Evolutionary conservation across 2,797 vertebrate species (phyloP).

Genomic region (Fistularia commersonii): DNA sequence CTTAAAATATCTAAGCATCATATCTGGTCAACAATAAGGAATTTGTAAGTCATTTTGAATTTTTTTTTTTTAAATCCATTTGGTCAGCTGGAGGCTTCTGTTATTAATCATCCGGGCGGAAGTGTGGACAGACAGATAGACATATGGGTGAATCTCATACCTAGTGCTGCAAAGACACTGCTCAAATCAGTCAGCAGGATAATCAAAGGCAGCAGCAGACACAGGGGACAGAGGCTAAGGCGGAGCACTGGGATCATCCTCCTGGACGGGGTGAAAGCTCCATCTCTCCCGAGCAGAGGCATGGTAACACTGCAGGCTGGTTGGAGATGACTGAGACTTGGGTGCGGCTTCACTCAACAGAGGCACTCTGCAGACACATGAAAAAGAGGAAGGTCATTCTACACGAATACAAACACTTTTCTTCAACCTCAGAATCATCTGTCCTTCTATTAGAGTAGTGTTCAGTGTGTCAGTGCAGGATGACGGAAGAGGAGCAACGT

Average conservation of each 20-base stretch:
- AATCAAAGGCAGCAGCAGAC: constrained; percentile 54
- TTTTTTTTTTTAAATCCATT: too few species aligned
- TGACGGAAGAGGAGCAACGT: constrained; percentile 9
- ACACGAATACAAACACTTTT: constrained; percentile 14
- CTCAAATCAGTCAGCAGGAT: constrained; percentile 59
- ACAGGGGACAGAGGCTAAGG: constrained; percentile 41
- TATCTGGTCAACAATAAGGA: too few species aligned
- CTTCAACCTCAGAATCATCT: constrained; percentile 31
- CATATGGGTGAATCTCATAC: constrained; percentile 46
- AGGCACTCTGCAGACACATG: constrained; percentile 66
- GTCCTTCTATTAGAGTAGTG: constrained; percentile 6
- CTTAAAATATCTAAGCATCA: too few species aligned
- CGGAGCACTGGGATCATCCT: constrained; percentile 36
- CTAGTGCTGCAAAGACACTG: constrained; percentile 58
- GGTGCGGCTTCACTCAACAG: constrained; percentile 53
- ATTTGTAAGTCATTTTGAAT: too few species aligned
- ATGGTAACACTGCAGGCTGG: constrained; percentile 50
- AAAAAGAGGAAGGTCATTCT: constrained; percentile 35
- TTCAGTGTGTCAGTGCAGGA: too few species aligned
- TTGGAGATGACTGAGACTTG: constrained; percentile 34
- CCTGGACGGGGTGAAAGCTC: constrained; percentile 39
- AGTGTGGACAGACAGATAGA: background rate
- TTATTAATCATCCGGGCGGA: background rate
- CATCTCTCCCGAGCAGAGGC: constrained; percentile 46
- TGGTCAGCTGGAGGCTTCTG: too few species aligned